A percentile compares a stretch with the other conserved stretches of the same genome.
These are phyloP conservation scores for Anorthoa munda DNA, from an alignment of 2,888 invertebrate genomes.

Conservation along the genomic window DNA sequence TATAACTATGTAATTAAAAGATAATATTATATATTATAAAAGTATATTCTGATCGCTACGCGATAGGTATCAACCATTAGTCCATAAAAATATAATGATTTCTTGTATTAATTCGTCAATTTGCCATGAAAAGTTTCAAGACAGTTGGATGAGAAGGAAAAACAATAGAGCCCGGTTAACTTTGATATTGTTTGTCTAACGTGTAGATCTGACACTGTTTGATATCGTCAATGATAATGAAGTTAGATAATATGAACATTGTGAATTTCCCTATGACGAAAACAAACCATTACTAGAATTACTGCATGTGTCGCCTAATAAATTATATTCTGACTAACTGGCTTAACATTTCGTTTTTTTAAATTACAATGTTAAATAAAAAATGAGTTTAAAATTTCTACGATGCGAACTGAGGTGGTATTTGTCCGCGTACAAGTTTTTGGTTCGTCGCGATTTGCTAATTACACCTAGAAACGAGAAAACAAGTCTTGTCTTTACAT, in stretches of 20 bases:
- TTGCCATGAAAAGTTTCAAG: slow-evolving; percentile 8
- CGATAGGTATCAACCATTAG: slow-evolving; percentile 6
- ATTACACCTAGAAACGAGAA: slow-evolving; percentile 71
- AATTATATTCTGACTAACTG: slow-evolving; percentile 65
- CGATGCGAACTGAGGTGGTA: slow-evolving; percentile 65
- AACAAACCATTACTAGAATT: slow-evolving; percentile 74
- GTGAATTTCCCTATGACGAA: slow-evolving; percentile 75
- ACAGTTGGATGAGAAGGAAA: slow-evolving; percentile 79
- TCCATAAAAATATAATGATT: slow-evolving; percentile 28
- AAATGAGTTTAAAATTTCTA: slow-evolving; percentile 60
- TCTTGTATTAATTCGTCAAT: slow-evolving; percentile 5
- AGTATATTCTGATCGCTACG: slow-evolving; percentile 17
- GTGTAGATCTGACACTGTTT: slow-evolving; percentile 73
- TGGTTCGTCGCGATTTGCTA: slow-evolving; percentile 58
- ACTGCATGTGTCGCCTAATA: slow-evolving; percentile 67
- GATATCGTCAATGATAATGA: slow-evolving; percentile 70
- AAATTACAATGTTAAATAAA: slow-evolving; percentile 62
- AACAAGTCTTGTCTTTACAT: slow-evolving; percentile 60
- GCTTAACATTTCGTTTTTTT: slow-evolving; percentile 51
- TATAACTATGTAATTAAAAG: slow-evolving; percentile 31
- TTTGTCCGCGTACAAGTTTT: slow-evolving; percentile 62
- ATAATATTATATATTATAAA: slow-evolving; percentile 20
- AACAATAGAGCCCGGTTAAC: slow-evolving; percentile 75
- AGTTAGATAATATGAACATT: slow-evolving; percentile 65
- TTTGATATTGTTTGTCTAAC: slow-evolving; percentile 66